These are phyloP conservation scores for Psephotus haematonotus DNA, from an alignment of 2,113 vertebrate species.

Conservation along the genomic window DNA sequence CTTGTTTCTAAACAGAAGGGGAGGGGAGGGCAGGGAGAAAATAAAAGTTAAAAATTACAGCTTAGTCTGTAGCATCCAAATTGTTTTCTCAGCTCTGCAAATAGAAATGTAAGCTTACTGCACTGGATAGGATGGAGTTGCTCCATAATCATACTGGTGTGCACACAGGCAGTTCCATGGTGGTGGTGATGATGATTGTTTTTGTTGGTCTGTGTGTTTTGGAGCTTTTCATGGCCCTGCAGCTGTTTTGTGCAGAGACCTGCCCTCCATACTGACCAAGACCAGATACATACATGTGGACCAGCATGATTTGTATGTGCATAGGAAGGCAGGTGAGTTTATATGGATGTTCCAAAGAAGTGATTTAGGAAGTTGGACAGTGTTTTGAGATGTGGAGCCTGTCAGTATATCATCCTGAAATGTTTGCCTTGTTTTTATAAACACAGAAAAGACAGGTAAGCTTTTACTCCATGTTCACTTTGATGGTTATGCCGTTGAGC, in stretches of 20 bases:
- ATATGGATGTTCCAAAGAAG: neutral
- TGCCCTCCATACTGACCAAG: neutral
- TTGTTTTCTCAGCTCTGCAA: neutral
- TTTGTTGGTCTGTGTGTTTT: neutral
- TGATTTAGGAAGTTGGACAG: constrained; percentile 17
- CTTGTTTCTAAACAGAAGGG: neutral
- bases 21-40: too few species aligned
- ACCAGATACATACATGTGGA: neutral
- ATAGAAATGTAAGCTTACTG: neutral
- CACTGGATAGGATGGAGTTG: neutral
- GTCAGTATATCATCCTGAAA: constrained; percentile 26
- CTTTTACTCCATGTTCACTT: neutral
- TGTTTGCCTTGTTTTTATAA: constrained; percentile 74
- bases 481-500: neutral
- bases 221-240: neutral
- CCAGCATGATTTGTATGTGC: neutral
- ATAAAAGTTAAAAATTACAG: neutral
- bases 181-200: neutral
- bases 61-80: neutral
- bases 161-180: neutral
- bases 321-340: neutral
- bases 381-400: constrained; percentile 23
- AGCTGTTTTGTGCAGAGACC: neutral
- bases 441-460: constrained; percentile 65
- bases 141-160: neutral